These are phyloP conservation scores for Solenopsis invicta DNA, from an alignment of 1,140 invertebrate species.

Conservation along the genomic window DNA sequence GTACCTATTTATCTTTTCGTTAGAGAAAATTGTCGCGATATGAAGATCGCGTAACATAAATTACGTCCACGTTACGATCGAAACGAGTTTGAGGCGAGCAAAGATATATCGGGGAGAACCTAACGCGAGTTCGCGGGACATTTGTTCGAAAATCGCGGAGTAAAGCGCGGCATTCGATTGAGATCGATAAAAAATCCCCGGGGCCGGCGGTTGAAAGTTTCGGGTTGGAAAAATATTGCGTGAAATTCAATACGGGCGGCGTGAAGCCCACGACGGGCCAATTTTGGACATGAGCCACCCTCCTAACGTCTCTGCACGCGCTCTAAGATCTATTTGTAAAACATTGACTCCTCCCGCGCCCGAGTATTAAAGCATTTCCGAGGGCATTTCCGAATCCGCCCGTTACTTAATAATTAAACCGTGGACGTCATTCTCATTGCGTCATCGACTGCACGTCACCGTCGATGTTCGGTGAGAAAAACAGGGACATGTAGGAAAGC, in stretches of 20 bases:
- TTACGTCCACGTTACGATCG: not conserved
- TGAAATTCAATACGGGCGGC: slow-evolving; percentile 86
- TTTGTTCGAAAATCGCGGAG: slow-evolving; percentile 26
- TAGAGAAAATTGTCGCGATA: not conserved
- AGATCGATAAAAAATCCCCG: slow-evolving; percentile 12
- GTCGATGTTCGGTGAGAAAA: not conserved
- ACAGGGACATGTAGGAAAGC: not conserved
- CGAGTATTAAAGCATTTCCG: slow-evolving; percentile 80
- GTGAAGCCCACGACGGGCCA: slow-evolving; percentile 84
- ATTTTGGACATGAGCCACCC: slow-evolving; percentile 87
- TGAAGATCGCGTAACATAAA: not conserved
- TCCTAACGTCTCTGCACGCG: slow-evolving; percentile 79
- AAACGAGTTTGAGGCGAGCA: not conserved
- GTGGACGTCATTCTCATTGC: not conserved
- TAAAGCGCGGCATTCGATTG: slow-evolving; percentile 13
- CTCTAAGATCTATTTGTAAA: slow-evolving; percentile 87
- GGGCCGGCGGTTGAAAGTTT: slow-evolving; percentile 72
- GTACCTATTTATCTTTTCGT: too few relatives aligned
- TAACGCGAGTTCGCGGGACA: not conserved
- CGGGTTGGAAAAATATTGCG: slow-evolving; percentile 84
- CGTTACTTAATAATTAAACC: slow-evolving; percentile 32
- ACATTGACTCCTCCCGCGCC: slow-evolving; percentile 86
- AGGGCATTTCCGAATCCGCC: slow-evolving; percentile 76
- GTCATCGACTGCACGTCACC: not conserved
- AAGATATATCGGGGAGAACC: not conserved